Percentiles rank a stretch among this genome's conserved stretches.
phyloP scores from a whole-genome alignment of 1,140 invertebrate genomes.

The Belonocnema kinseyi region DNA sequence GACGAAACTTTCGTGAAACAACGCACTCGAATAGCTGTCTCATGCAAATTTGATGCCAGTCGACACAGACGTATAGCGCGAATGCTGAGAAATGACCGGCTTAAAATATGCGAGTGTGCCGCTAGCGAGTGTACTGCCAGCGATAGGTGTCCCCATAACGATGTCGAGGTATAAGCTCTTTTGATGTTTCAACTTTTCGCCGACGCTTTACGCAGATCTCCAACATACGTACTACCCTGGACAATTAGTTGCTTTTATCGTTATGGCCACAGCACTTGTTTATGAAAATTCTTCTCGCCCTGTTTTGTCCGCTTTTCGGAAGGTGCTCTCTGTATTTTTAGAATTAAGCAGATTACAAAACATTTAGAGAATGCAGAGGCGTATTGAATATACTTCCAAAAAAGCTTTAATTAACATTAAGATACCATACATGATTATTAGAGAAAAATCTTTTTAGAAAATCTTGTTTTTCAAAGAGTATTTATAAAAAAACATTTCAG shows the following conservation, averaged over 20 bases:
- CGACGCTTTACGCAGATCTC: no score
- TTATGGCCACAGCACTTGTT: slow-evolving; percentile 17
- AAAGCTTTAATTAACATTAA: neutral
- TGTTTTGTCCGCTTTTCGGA: slow-evolving; percentile 9
- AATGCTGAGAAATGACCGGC: slow-evolving; percentile 74
- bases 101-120: slow-evolving; percentile 74
- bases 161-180: slow-evolving; percentile 53
- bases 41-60: slow-evolving; percentile 58
- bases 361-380: neutral
- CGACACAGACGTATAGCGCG: slow-evolving; percentile 65
- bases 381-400: neutral
- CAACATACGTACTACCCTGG: slow-evolving; percentile 1
- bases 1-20: slow-evolving; percentile 54
- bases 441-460: no score
- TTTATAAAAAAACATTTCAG: no score
- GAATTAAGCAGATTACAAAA: slow-evolving; percentile 1
- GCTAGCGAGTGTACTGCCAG: slow-evolving; percentile 66
- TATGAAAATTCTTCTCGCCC: neutral
- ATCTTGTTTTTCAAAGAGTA: no score
- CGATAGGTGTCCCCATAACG: slow-evolving; percentile 67
- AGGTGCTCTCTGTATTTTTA: neutral
- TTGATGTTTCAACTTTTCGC: slow-evolving; percentile 50
- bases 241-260: slow-evolving; percentile 16
- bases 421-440: no score
- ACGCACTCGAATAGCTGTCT: slow-evolving; percentile 51